Evolutionary conservation across 2,888 invertebrate species (phyloP).

Genomic region (Atrina japonica): DNA sequence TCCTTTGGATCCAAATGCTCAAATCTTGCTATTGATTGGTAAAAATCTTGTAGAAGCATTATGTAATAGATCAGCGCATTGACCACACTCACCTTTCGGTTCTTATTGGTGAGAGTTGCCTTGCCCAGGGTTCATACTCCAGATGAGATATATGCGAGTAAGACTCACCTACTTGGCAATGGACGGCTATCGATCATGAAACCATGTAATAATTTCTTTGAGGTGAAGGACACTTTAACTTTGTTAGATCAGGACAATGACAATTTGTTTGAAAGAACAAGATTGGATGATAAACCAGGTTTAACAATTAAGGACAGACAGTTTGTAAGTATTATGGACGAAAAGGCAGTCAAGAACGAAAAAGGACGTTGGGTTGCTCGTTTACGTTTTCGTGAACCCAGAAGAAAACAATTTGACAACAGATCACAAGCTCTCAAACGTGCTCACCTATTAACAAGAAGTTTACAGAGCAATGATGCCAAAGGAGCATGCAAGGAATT

Average conservation of each 20-base stretch:
- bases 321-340: conserved; percentile 38
- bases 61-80: conserved; percentile 34
- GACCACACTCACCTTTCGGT: conserved; percentile 41
- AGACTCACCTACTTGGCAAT: conserved; percentile 7
- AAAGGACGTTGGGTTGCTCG: conserved; percentile 37
- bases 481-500: conserved; percentile 41
- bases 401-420: conserved; percentile 32
- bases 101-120: conserved; percentile 36
- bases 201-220: conserved; percentile 32
- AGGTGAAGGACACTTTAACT: conserved; percentile 4
- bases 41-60: conserved; percentile 41
- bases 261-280: conserved; percentile 23
- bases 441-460: conserved; percentile 19
- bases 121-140: conserved; percentile 16
- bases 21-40: conserved; percentile 40
- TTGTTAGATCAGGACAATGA: background rate
- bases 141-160: conserved; percentile 14
- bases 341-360: conserved; percentile 5
- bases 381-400: conserved; percentile 31
- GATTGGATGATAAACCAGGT: conserved; percentile 30
- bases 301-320: conserved; percentile 40
- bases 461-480: conserved; percentile 21
- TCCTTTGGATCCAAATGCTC: conserved; percentile 24
- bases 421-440: conserved; percentile 19
- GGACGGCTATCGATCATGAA: conserved; percentile 17